These are phyloP conservation scores for Notechis scutatus DNA, from an alignment of 2,113 vertebrate genomes.

Conservation along the genomic window DNA sequence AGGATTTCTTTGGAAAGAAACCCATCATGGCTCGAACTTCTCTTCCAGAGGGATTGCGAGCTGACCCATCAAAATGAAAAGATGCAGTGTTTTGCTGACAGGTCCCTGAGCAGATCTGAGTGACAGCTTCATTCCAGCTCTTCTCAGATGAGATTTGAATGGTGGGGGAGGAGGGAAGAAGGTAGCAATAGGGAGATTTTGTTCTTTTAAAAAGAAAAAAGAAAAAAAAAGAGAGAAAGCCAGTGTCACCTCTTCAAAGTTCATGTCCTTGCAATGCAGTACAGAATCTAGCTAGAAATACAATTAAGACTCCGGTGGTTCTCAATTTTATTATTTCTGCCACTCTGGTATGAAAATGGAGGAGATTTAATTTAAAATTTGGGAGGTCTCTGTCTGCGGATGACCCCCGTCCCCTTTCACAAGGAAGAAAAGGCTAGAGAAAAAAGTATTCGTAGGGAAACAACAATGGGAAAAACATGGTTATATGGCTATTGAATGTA, in stretches of 20 bases:
- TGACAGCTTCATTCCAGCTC: slow-evolving; percentile 86
- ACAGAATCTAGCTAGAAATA: slow-evolving; percentile 59
- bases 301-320: slow-evolving; percentile 26
- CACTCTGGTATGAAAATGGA: slow-evolving; percentile 45
- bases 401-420: slow-evolving; percentile 51
- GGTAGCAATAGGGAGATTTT: slow-evolving; percentile 72
- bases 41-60: slow-evolving; percentile 79
- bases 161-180: slow-evolving; percentile 51
- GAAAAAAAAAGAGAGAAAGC: slow-evolving; percentile 74
- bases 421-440: slow-evolving; percentile 34
- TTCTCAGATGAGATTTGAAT: slow-evolving; percentile 79
- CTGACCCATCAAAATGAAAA: slow-evolving; percentile 87
- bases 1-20: slow-evolving; percentile 77
- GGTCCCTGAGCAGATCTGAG: slow-evolving; percentile 78
- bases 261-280: slow-evolving; percentile 77
- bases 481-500: neutral
- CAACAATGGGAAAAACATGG: slow-evolving; percentile 35
- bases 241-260: slow-evolving; percentile 76
- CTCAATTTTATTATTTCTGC: slow-evolving; percentile 66
- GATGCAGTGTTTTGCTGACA: slow-evolving; percentile 79
- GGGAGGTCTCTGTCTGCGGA: neutral
- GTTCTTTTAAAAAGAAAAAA: slow-evolving; percentile 62
- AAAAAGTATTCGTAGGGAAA: slow-evolving; percentile 11
- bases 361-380: slow-evolving; percentile 53
- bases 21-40: slow-evolving; percentile 68